Percentiles rank a stretch among this genome's conserved stretches.
phyloP scores from a whole-genome alignment of 2,888 invertebrate species.

The Phyto melanocephala region DNA sequence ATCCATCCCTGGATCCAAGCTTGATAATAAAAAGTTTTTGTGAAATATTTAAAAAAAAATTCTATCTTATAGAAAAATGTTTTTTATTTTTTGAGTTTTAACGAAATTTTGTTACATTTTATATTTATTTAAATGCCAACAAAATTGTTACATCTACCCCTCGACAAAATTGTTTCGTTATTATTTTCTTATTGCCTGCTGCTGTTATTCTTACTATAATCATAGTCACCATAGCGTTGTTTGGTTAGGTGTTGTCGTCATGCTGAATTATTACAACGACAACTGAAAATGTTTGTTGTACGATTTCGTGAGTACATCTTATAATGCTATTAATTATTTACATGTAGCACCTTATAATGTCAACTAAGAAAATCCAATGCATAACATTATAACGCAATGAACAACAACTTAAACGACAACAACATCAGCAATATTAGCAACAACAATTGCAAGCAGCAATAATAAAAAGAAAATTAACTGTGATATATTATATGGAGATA shows the following conservation, averaged over 20 bases:
- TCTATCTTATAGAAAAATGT: no score
- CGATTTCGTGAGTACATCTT: constrained; percentile 79
- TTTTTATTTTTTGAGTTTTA: no score
- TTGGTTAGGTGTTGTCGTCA: constrained; percentile 53
- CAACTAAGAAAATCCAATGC: constrained; percentile 68
- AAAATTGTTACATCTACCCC: background rate
- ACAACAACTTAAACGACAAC: constrained; percentile 27
- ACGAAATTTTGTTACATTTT: no score
- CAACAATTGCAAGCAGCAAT: constrained; percentile 12
- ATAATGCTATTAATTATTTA: constrained; percentile 79
- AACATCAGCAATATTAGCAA: background rate
- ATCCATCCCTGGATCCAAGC: no score
- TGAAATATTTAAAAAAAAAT: no score
- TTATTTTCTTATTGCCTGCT: constrained; percentile 20
- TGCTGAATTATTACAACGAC: constrained; percentile 61
- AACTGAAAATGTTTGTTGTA: constrained; percentile 70
- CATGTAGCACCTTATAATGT: constrained; percentile 78
- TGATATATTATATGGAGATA: background rate
- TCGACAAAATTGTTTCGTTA: constrained; percentile 1
- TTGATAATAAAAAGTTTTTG: no score
- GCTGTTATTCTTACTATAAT: constrained; percentile 7
- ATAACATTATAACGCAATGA: constrained; percentile 64
- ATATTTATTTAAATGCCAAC: no score
- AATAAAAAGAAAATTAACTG: background rate
- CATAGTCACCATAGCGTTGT: background rate